Conservation (phyloP, 2,797 vertebrate species). For the Cossypha caffra region DNA sequence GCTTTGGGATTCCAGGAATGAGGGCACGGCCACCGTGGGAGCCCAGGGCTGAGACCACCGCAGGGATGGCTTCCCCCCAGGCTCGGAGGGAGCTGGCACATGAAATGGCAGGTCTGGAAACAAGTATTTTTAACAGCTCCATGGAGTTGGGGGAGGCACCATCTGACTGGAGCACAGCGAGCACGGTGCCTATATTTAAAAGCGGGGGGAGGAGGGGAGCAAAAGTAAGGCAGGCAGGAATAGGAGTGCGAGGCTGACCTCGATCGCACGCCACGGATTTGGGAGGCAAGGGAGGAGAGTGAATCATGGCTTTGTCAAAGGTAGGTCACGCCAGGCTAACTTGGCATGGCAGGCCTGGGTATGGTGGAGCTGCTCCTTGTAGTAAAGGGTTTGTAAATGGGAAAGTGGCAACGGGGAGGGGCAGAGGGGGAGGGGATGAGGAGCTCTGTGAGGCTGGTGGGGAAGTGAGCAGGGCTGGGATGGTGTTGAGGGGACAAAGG, state of each 20-base stretch:
- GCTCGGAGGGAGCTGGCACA: conserved; percentile 28
- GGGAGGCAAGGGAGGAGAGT: conserved; percentile 43
- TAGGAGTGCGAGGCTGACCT: conserved; percentile 62
- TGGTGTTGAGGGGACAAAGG: neutral
- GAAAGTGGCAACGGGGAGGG: neutral
- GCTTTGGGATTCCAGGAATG: rapidly evolving
- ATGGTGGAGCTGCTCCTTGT: neutral
- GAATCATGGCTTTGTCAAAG: conserved; percentile 62
- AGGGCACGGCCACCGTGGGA: rapidly evolving
- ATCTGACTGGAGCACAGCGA: conserved; percentile 63
- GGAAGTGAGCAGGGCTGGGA: neutral
- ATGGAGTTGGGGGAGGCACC: conserved; percentile 66
- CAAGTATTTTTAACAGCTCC: conserved; percentile 68
- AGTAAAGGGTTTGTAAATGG: neutral
- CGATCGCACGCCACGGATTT: conserved; percentile 33
- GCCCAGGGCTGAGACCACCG: rapidly evolving
- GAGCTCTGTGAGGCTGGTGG: neutral
- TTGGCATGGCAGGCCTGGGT: neutral
- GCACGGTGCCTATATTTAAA: conserved; percentile 61
- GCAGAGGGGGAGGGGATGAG: neutral
- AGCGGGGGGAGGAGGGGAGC: conserved; percentile 31
- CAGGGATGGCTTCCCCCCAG: neutral
- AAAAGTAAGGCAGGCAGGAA: conserved; percentile 61
- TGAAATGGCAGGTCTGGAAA: conserved; percentile 64
- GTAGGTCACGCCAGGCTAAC: conserved; percentile 58